Conservation (phyloP, 2,797 vertebrate species). For the Chrysolophus pictus region DNA sequence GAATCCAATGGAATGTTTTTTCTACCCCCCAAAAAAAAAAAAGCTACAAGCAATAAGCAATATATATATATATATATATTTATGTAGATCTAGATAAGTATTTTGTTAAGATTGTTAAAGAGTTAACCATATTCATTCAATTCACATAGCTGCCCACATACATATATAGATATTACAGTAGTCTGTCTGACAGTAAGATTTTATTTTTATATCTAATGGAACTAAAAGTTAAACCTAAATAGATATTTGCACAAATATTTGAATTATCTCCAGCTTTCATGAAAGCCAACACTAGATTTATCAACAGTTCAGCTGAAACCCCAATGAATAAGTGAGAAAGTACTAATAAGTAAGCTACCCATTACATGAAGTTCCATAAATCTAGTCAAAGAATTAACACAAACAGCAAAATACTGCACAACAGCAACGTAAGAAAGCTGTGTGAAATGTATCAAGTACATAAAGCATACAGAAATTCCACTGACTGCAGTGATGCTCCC, state of each 20-base stretch:
- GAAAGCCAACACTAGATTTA: neutral
- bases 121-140: neutral
- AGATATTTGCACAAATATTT: neutral
- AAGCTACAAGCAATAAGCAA: neutral
- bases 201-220: neutral
- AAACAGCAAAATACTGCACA: neutral
- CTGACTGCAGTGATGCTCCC: slow-evolving; percentile 51
- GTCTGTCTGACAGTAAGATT: neutral
- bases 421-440: neutral
- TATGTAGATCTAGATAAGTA: neutral
- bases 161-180: neutral
- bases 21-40: neutral
- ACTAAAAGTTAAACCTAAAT: neutral
- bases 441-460: neutral
- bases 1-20: neutral
- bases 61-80: too few species aligned
- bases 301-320: neutral
- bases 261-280: neutral
- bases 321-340: neutral
- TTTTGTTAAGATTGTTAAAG: neutral
- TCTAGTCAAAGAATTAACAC: neutral
- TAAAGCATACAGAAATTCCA: neutral
- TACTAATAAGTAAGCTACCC: neutral
- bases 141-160: neutral
- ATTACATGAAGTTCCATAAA: neutral